A percentile compares a stretch with the other conserved stretches of the same genome.
Conservation (phyloP, 1,140 invertebrate species). For the Propsilocerus akamusi region DNA sequence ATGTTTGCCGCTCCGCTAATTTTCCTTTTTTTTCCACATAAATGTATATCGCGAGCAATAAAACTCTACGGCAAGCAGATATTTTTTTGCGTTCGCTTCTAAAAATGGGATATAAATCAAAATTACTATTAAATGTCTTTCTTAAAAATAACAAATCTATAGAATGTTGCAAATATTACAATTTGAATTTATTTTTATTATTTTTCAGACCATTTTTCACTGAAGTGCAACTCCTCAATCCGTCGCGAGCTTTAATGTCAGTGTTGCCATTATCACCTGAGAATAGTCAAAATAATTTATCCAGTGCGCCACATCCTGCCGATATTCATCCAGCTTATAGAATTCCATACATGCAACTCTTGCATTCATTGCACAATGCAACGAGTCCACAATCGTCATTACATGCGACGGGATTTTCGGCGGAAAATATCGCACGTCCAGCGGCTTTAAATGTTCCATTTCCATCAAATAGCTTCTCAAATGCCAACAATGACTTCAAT, state of each 20-base stretch:
- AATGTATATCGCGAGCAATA: too few species aligned
- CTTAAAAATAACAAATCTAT: too few species aligned
- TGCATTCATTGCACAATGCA: slow-evolving; percentile 40
- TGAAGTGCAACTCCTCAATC: not conserved
- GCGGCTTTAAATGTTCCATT: not conserved
- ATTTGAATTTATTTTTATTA: not conserved
- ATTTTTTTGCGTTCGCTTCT: too few species aligned
- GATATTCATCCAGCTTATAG: slow-evolving; percentile 41
- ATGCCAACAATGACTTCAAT: not conserved
- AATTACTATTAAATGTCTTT: too few species aligned
- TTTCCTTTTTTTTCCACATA: too few species aligned
- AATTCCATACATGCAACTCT: slow-evolving; percentile 47
- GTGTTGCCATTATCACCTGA: slow-evolving; percentile 2
- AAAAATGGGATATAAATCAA: too few species aligned
- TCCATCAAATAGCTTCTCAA: not conserved
- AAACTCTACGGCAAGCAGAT: too few species aligned
- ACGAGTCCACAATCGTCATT: slow-evolving; percentile 28
- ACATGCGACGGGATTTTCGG: slow-evolving; percentile 23
- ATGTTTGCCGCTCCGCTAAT: too few species aligned
- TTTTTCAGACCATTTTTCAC: not conserved
- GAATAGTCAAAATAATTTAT: slow-evolving; percentile 4
- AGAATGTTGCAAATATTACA: too few species aligned
- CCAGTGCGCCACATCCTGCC: slow-evolving; percentile 1
- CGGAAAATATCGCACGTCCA: not conserved
- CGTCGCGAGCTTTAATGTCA: not conserved